Evolutionary conservation across 2,888 invertebrate genomes (phyloP), one percentile per base, ranked within the genome.

Genomic region (Scotopteryx bipunctaria): DNA sequence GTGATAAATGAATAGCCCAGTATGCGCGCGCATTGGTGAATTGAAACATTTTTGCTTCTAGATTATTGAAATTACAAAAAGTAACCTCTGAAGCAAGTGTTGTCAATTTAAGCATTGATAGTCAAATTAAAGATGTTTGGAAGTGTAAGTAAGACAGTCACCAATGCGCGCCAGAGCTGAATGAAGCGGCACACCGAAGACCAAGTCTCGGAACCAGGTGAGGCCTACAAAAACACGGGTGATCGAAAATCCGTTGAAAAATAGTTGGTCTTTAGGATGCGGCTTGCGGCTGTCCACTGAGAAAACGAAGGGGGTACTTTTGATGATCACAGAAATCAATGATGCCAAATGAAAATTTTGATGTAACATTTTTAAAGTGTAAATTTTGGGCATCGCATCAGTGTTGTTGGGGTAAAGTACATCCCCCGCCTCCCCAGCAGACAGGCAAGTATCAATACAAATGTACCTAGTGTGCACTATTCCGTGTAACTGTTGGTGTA

Each of bases 401-500:
- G 9, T 27, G 27, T 27, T 27, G 6, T 27, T 27, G 5, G n/a
- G 25, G 9, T 9, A 9, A 15, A 31, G 15, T 14, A 32, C 27
- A 19, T 27, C 45, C 3, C 5, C 16, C 45, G 52, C 46, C 36
- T 46, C 36, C 38, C 42, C 21, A 41, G 21, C 13, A n/a, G 17
- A 11, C 32, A 9, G 40, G 17, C 36, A 37, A 21, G 32, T 2
- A 16, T 27, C 25, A 15, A 25, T 47, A 47, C 47, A 47, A 40
- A 47, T 47, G 52, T 52, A 46, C 23, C 17, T 45, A 25, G 36
- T 48, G 41, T 45, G 40, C 29, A 29, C 35, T 48, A 49, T 49
- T 48, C 55, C 25, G 48, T 42, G 58, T 45, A 54, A 53, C 53
- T 53, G 59, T 47, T 58, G 50, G 63, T 59, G 64, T 35, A 59